Evolutionary conservation across 2,113 vertebrate genomes (phyloP), one percentile per base, ranked within the genome.

Genomic region (Oxygymnocypris stewartii): DNA sequence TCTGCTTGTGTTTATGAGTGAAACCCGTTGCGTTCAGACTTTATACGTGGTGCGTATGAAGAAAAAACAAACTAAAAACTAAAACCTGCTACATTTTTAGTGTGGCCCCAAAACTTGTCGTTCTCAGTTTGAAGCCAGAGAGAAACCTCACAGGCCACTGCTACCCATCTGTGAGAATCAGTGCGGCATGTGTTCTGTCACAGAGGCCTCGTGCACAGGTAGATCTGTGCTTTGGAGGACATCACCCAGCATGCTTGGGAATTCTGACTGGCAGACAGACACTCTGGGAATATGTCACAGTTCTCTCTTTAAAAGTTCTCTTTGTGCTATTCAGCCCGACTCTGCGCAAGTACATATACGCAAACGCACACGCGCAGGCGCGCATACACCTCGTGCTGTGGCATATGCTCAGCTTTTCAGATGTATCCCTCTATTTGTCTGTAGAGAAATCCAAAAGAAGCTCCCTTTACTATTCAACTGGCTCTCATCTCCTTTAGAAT

Each of bases 401-500:
- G 87, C 77, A 67, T 85, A 87, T 83, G 67, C 83, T 82, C 13
- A 23, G 83, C 85, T 89, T 82, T 87, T 90, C 84, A 82, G 86
- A 89, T 74, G 85, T 85, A 86, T 88, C 75, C 86, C 81, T 86
- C 88, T 86, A 85, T 90, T 88, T 88, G 88, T 88, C 88, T 88
- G 69, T 74, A 49, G 89, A 84, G 89, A 88, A 91, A 92, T 79
- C 75, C 84, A 88, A 77, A 85, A 88, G 87, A 91, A 91, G 93
- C 93, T 87, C 90, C 88, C 88, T 86, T 93, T 89, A 85, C 88
- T 88, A 86, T 92, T 89, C 90, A 89, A 82, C 87, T 89, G 91
- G 88, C 92, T 87, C 90, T 92, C 88, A 92, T 93, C 93, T 93
- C 93, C 67, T 94, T 91, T 93, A 88, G 71, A 88, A 88, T 89